Evolutionary conservation across 92 coral and sea anemone genomes (phyloP).

Genomic region (Zoanthus sociatus): DNA sequence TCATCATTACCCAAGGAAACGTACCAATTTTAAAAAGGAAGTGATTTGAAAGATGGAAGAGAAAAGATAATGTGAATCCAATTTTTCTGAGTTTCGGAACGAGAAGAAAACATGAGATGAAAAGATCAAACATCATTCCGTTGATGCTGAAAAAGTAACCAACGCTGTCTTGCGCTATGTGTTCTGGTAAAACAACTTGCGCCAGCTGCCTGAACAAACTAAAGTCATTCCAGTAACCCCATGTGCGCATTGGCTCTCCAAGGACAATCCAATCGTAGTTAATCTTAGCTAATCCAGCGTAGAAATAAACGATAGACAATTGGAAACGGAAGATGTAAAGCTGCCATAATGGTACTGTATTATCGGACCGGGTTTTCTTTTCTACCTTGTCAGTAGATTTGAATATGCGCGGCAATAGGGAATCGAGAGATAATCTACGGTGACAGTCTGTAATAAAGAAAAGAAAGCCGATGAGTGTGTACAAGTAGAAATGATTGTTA

Average conservation of each 20-base stretch:
- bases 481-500: conserved; percentile 68
- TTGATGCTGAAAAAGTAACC: conserved; percentile 65
- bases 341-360: conserved; percentile 62
- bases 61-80: conserved; percentile 37
- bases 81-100: conserved; percentile 36
- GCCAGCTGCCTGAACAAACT: conserved; percentile 39
- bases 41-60: conserved; percentile 64
- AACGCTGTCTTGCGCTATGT: conserved; percentile 37
- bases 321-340: conserved; percentile 62
- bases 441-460: conserved; percentile 58
- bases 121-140: conserved; percentile 64
- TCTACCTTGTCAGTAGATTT: not conserved
- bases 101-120: conserved; percentile 58
- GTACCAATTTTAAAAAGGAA: conserved; percentile 68
- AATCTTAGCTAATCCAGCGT: conserved; percentile 69
- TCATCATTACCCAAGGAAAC: conserved; percentile 78
- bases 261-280: conserved; percentile 67
- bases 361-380: not conserved
- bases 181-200: conserved; percentile 41
- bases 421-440: conserved; percentile 61
- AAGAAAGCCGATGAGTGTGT: conserved; percentile 48
- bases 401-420: conserved; percentile 6
- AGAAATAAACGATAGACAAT: conserved; percentile 63
- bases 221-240: conserved; percentile 53
- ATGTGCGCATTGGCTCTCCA: conserved; percentile 68